phyloP scores from a whole-genome alignment of 2,888 invertebrate genomes.

The Resseliella maxima region DNA sequence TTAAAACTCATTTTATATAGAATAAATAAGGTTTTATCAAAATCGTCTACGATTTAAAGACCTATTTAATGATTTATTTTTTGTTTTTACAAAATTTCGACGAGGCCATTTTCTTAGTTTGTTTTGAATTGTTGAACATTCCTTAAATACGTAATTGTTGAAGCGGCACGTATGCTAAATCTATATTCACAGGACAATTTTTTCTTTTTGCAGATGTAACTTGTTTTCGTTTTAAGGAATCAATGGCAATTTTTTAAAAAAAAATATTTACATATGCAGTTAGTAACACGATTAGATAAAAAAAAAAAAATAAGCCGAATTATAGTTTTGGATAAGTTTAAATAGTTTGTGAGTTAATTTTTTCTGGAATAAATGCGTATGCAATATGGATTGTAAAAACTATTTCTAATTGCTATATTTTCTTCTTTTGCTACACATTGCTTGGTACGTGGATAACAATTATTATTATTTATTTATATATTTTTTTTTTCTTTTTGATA shows the following conservation, averaged over 20 bases:
- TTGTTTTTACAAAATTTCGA: background rate
- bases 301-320: no score
- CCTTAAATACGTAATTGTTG: background rate
- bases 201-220: background rate
- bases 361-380: no score
- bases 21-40: slow-evolving; percentile 27
- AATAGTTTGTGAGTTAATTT: no score
- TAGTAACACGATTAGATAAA: no score
- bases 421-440: background rate
- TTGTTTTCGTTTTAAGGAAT: background rate
- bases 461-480: no score
- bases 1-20: background rate
- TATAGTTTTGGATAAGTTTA: no score
- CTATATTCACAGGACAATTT: slow-evolving; percentile 15
- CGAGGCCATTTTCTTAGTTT: background rate
- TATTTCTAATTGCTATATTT: background rate
- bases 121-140: background rate
- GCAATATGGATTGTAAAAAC: no score
- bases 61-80: slow-evolving; percentile 10
- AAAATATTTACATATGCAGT: no score
- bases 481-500: no score
- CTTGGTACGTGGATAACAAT: background rate
- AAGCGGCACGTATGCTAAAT: background rate
- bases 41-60: slow-evolving; percentile 48
- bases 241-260: no score